A percentile compares a stretch with the other conserved stretches of the same genome.
These are phyloP conservation scores for Melanotaenia boesemani DNA, from an alignment of 2,797 vertebrate species.

Conservation along the genomic window DNA sequence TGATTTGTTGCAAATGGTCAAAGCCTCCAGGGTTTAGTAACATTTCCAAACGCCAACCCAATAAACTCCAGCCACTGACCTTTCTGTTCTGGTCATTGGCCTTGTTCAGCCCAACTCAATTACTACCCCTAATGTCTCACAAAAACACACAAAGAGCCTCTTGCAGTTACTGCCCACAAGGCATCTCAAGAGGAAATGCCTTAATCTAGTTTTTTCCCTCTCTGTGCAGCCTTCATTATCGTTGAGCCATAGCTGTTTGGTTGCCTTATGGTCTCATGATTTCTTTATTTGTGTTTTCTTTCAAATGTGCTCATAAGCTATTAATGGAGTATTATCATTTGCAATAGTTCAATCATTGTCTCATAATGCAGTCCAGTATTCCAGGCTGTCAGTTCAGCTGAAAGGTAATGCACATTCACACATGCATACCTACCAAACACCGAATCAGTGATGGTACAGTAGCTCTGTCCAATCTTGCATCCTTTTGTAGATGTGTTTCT, in stretches of 20 bases:
- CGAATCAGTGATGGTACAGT: constrained; percentile 23
- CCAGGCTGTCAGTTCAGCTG: not conserved
- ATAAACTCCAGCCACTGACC: constrained; percentile 81
- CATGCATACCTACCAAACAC: constrained; percentile 12
- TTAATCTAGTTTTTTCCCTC: constrained; percentile 45
- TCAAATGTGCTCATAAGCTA: constrained; percentile 15
- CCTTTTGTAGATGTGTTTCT: constrained; percentile 10
- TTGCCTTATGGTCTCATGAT: not conserved
- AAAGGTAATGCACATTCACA: constrained; percentile 18
- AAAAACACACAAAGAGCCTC: constrained; percentile 68
- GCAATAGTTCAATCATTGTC: constrained; percentile 15
- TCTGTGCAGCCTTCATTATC: constrained; percentile 26
- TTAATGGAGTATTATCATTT: constrained; percentile 11
- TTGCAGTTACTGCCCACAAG: constrained; percentile 63
- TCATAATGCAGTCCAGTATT: constrained; percentile 4
- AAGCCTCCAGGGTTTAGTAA: constrained; percentile 70
- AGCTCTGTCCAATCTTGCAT: constrained; percentile 21
- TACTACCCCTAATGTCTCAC: constrained; percentile 74
- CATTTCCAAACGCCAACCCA: constrained; percentile 79
- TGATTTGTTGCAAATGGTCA: constrained; percentile 78
- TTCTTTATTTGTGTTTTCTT: constrained; percentile 14
- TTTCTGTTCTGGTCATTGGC: constrained; percentile 77
- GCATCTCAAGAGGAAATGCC: constrained; percentile 62
- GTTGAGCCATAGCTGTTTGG: constrained; percentile 19
- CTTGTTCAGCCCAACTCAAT: constrained; percentile 78